phyloP scores from a whole-genome alignment of 2,113 vertebrate genomes.

The Limanda limanda region DNA sequence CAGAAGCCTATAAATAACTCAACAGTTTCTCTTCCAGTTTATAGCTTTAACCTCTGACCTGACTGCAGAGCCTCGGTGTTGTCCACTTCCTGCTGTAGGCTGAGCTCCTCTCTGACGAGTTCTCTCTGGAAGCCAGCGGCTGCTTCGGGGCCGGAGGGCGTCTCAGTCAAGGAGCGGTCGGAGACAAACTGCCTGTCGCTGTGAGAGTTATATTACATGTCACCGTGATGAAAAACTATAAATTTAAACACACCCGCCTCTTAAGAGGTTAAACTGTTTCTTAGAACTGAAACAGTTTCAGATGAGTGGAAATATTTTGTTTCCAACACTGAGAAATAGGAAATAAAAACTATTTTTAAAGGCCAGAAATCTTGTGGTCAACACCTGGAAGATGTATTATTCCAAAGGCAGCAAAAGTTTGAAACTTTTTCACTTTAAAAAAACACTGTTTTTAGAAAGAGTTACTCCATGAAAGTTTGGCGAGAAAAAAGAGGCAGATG shows the following conservation, averaged over 20 bases:
- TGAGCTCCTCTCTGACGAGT: conserved; percentile 81
- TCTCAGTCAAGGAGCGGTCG: conserved; percentile 84
- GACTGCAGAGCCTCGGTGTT: conserved; percentile 86
- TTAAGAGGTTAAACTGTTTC: no score
- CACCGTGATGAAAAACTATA: background rate
- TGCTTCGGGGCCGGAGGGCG: conserved; percentile 86
- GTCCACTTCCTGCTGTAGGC: conserved; percentile 85
- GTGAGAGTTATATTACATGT: no score
- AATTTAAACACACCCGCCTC: no score
- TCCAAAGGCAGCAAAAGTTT: no score
- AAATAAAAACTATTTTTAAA: background rate
- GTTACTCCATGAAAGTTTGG: no score
- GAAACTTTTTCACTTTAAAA: no score
- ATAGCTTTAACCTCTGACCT: conserved; percentile 71
- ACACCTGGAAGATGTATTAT: no score
- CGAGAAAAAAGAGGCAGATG: no score
- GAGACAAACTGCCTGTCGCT: conserved; percentile 83
- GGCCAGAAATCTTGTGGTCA: no score
- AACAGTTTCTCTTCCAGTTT: background rate
- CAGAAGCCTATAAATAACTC: background rate
- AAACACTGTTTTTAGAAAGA: no score
- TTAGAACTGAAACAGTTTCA: background rate
- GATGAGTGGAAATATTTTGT: background rate
- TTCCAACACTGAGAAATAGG: background rate
- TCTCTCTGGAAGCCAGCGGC: conserved; percentile 83